A percentile compares a stretch with the other conserved stretches of the same genome.
These are phyloP conservation scores for Trissolcus brochymenae DNA, from an alignment of 2,888 invertebrate genomes.

Conservation along the genomic window DNA sequence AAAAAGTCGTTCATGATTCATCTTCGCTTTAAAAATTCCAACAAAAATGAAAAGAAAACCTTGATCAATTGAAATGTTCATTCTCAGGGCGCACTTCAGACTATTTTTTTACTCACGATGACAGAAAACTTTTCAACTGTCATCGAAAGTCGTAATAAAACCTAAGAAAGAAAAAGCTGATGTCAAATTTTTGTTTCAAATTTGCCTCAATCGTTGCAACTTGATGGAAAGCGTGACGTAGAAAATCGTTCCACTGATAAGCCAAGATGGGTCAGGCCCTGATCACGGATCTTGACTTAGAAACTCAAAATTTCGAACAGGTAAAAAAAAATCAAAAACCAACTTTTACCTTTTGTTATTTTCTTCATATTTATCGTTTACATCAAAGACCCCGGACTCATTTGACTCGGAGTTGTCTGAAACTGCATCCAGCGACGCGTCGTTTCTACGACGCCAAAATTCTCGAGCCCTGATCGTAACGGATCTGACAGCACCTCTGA, in stretches of 20 bases:
- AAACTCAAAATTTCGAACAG: constrained; percentile 9
- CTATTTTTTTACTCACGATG: not conserved
- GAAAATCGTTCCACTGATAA: not conserved
- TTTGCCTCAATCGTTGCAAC: not conserved
- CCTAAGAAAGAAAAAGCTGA: no score
- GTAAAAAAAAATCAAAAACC: not conserved
- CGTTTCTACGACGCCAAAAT: no score
- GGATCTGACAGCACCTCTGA: no score
- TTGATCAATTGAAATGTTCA: no score
- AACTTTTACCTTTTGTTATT: not conserved
- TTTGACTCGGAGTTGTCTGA: no score
- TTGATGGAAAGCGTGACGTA: constrained; percentile 7
- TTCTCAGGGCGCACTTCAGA: not conserved
- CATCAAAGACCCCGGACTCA: no score
- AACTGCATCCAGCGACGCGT: no score
- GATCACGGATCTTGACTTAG: not conserved
- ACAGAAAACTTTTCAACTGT: not conserved
- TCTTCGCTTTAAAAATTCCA: no score
- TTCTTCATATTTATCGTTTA: not conserved
- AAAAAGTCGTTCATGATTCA: no score
- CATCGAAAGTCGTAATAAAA: not conserved
- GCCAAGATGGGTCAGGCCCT: constrained; percentile 15
- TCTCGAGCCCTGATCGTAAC: no score
- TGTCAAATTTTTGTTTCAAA: no score
- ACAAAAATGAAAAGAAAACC: no score